Percentiles rank a stretch among this genome's conserved stretches.
These are phyloP conservation scores for Micrasema longulum DNA, from an alignment of 1,140 invertebrate species.

Conservation along the genomic window DNA sequence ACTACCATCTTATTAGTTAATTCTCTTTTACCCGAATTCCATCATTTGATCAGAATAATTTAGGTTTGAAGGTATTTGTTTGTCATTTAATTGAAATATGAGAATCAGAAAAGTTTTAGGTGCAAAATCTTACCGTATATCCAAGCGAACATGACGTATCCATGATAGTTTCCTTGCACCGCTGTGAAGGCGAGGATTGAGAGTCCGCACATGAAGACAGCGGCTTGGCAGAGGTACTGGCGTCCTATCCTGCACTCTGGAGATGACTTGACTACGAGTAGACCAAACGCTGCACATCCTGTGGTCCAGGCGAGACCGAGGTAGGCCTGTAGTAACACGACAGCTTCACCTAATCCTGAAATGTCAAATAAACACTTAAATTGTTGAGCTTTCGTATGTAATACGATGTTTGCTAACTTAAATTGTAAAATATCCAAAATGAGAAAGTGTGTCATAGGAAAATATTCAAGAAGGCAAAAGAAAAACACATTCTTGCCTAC, in stretches of 20 bases:
- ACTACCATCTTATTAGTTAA: too few species aligned
- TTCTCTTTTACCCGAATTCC: too few species aligned
- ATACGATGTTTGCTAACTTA: too few species aligned
- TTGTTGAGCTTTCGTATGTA: too few species aligned
- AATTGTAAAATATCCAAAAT: too few species aligned
- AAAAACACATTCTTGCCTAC: too few species aligned
- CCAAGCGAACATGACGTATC: slow-evolving; percentile 87
- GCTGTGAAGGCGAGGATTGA: slow-evolving; percentile 86
- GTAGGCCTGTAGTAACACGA: slow-evolving; percentile 81
- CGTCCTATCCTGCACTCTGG: slow-evolving; percentile 86
- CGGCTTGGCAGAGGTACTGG: slow-evolving; percentile 85
- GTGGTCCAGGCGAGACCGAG: slow-evolving; percentile 86
- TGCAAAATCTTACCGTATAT: slow-evolving; percentile 74
- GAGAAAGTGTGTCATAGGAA: too few species aligned
- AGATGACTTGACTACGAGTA: slow-evolving; percentile 84
- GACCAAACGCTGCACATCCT: slow-evolving; percentile 84
- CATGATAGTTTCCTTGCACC: slow-evolving; percentile 81
- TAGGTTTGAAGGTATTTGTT: too few species aligned
- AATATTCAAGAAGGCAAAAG: too few species aligned
- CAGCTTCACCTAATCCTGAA: slow-evolving; percentile 73
- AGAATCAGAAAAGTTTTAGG: neutral
- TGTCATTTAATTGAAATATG: too few species aligned
- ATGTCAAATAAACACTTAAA: too few species aligned
- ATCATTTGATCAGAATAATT: too few species aligned
- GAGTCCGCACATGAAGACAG: slow-evolving; percentile 82